A percentile compares a stretch with the other conserved stretches of the same genome.
phyloP scores from a whole-genome alignment of 2,888 invertebrate genomes.

The Corbicula japonica region DNA sequence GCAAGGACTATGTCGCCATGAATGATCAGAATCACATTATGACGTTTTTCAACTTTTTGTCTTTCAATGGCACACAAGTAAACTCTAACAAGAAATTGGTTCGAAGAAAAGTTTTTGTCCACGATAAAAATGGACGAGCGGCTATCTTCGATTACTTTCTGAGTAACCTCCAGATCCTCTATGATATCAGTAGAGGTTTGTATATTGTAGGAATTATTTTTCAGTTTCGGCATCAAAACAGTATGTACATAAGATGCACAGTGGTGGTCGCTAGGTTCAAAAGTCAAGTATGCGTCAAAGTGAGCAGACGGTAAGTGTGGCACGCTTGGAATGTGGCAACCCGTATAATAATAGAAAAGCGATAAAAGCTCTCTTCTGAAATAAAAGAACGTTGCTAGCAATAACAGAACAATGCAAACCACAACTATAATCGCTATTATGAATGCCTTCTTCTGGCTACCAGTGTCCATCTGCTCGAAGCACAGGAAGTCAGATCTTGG shows the following conservation, averaged over 20 bases:
- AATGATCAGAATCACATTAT: slow-evolving; percentile 62
- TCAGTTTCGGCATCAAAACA: slow-evolving; percentile 56
- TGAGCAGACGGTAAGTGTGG: slow-evolving; percentile 50
- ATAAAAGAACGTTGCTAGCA: slow-evolving; percentile 52
- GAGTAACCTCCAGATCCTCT: slow-evolving; percentile 54
- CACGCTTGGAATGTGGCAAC: slow-evolving; percentile 57
- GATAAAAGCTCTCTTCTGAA: slow-evolving; percentile 66
- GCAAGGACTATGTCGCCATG: slow-evolving; percentile 66
- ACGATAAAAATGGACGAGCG: slow-evolving; percentile 66
- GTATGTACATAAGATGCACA: slow-evolving; percentile 59
- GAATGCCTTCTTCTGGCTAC: slow-evolving; percentile 18
- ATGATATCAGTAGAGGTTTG: slow-evolving; percentile 59
- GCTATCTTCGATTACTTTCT: slow-evolving; percentile 62
- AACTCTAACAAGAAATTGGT: slow-evolving; percentile 54
- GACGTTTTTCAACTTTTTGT: slow-evolving; percentile 43
- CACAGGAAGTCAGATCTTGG: slow-evolving; percentile 54
- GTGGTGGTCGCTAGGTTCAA: slow-evolving; percentile 64
- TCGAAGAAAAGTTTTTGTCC: slow-evolving; percentile 62
- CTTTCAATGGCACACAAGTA: slow-evolving; percentile 49
- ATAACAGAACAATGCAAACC: slow-evolving; percentile 33
- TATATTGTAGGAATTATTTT: slow-evolving; percentile 41
- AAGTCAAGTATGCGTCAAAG: slow-evolving; percentile 66
- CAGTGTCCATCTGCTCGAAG: not conserved
- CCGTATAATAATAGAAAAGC: slow-evolving; percentile 52
- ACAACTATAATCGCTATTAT: slow-evolving; percentile 50